Evolutionary conservation across 2,797 vertebrate species (phyloP), one percentile per base, ranked within the genome.

Genomic region (Taenioides sp.): DNA sequence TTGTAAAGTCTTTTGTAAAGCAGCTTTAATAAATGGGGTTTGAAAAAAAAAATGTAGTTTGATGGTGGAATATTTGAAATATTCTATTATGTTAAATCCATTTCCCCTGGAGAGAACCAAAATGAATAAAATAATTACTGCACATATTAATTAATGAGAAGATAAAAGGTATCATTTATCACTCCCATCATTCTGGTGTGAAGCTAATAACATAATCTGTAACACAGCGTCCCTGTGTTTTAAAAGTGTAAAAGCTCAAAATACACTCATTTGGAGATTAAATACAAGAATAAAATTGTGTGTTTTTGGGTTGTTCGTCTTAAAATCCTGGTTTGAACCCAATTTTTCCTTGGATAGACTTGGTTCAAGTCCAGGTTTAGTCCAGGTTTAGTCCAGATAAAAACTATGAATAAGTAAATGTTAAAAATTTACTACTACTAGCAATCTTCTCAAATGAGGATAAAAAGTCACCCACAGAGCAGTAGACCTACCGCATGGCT

Each of bases 401-500:
- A 37, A 37, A 37, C 9, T 2, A 37, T 37, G 34, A 34, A 34
- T 34, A 7, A 34, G 7, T 31, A 31, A 31, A 31, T 31, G 28
- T 34, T 7, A 34, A 34, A 34, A 34, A 34, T 34, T 5, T 34
- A 34, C 31, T 34, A 34, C 7, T 34, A 37, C 34, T 34, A 37
- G 34, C 9, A 2, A 0, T 37, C 1, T 37, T 37, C 34, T 37
- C 34, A 37, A 10, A 37, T 37, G 34, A 37, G 34, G 34, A 37
- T 37, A 37, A 37, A 31, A 10, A 37, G 34, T 37, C 34, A 10
- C 34, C 7, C 34, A 37, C 34, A 37, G 9, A 37, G 34, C 31
- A 34, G 34, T 10, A 10, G 23, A 95, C 97, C 0, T 94, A 99
- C 98, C 98, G 95, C 97, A 99, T 99, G 88, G 98, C 98, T 96